A percentile compares a stretch with the other conserved stretches of the same genome.
These are phyloP conservation scores for Ceuthmochares aereus DNA, from an alignment of 2,113 vertebrate species.

Conservation along the genomic window DNA sequence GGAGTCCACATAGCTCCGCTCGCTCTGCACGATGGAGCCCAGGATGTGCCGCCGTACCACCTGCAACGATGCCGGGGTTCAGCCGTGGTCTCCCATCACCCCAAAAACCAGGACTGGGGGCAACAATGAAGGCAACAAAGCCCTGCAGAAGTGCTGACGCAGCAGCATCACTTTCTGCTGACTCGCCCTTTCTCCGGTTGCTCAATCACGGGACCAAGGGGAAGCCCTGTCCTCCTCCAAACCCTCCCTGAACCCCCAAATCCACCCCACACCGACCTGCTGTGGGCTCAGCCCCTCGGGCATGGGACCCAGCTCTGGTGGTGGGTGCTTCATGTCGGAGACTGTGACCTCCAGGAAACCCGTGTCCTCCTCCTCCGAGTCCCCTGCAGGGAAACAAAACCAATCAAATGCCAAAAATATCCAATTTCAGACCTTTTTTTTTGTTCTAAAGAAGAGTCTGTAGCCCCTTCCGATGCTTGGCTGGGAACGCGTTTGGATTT, in stretches of 20 bases:
- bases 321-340: slow-evolving; percentile 86
- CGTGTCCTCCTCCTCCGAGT: slow-evolving; percentile 89
- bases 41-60: slow-evolving; percentile 93
- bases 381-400: slow-evolving; percentile 75
- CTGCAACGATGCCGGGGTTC: slow-evolving; percentile 11
- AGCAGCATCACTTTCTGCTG: neutral
- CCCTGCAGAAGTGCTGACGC: neutral
- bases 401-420: neutral
- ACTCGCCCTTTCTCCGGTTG: accelerated
- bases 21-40: slow-evolving; percentile 92
- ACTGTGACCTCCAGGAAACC: slow-evolving; percentile 90
- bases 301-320: slow-evolving; percentile 90
- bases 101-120: accelerated
- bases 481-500: neutral
- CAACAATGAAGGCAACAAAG: accelerated
- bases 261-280: slow-evolving; percentile 79
- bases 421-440: accelerated
- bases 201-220: neutral
- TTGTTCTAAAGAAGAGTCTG: neutral
- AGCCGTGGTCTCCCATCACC: accelerated
- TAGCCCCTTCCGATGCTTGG: neutral
- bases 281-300: slow-evolving; percentile 91
- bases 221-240: too few relatives aligned
- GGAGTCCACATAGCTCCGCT: slow-evolving; percentile 91
- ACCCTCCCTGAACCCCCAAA: too few relatives aligned